Percentiles rank a stretch among this genome's conserved stretches.
Conservation (phyloP, 35 echinoderm and acorn worm species). For the Chiridota heheva region DNA sequence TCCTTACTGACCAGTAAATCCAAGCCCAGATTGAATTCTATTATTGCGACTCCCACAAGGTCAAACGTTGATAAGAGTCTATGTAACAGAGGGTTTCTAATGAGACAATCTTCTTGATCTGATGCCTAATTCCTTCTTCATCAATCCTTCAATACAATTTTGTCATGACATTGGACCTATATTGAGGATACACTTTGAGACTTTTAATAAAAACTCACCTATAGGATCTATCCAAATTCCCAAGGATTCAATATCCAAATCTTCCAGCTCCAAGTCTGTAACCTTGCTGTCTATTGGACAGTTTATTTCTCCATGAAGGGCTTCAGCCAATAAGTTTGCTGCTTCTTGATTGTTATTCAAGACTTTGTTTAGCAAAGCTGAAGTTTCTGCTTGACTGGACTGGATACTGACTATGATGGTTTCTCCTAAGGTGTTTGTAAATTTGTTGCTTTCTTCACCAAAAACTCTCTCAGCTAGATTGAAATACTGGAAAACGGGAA, state of each 20-base stretch:
- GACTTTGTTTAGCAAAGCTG: constrained; percentile 69
- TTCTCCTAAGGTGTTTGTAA: constrained; percentile 94
- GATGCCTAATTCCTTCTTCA: too few species aligned
- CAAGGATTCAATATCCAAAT: constrained; percentile 66
- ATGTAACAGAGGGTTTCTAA: too few species aligned
- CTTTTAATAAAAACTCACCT: constrained; percentile 66
- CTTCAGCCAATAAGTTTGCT: constrained; percentile 61
- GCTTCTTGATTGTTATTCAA: constrained; percentile 63
- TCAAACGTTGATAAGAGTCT: too few species aligned
- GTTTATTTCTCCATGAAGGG: constrained; percentile 46
- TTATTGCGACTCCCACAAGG: too few species aligned
- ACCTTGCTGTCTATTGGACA: constrained; percentile 28
- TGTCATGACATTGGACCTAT: too few species aligned
- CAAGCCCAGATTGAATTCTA: too few species aligned
- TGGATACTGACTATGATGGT: constrained; percentile 70
- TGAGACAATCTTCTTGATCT: too few species aligned
- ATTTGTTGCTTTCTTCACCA: constrained; percentile 96
- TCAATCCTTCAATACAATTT: too few species aligned
- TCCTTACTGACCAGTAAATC: too few species aligned
- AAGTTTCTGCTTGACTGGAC: constrained; percentile 42
- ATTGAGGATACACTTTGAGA: too few species aligned
- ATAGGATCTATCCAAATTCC: constrained; percentile 99
- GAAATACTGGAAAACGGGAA: constrained; percentile 54
- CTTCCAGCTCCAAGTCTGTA: constrained; percentile 42
- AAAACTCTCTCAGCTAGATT: constrained; percentile 62